Conservation (phyloP, 1,140 invertebrate species). For the Pseudomyrmex sp. region DNA sequence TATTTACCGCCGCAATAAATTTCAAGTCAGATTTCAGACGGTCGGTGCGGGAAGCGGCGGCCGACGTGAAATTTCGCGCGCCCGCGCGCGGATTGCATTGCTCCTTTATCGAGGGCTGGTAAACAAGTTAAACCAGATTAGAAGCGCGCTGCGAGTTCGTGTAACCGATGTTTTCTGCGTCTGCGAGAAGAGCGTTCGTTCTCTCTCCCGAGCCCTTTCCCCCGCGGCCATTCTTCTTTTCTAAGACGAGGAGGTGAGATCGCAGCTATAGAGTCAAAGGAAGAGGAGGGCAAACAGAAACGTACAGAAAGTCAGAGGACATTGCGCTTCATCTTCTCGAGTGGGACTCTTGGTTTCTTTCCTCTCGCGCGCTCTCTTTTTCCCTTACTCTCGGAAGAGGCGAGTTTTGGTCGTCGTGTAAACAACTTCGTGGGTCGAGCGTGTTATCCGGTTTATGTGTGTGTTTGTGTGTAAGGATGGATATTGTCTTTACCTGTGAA, state of each 20-base stretch:
- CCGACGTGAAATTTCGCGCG: conserved; percentile 43
- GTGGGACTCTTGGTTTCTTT: conserved; percentile 81
- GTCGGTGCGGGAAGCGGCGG: conserved; percentile 56
- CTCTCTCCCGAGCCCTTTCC: not conserved
- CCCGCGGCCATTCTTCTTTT: conserved; percentile 48
- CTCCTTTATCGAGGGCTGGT: conserved; percentile 78
- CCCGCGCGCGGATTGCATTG: conserved; percentile 69
- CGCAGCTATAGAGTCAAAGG: conserved; percentile 33
- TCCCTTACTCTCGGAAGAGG: conserved; percentile 63
- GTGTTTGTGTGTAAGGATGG: conserved; percentile 62
- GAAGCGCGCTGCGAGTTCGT: conserved; percentile 62
- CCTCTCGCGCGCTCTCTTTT: conserved; percentile 79
- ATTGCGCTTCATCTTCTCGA: conserved; percentile 82
- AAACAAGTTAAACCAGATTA: conserved; percentile 84
- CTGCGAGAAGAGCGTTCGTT: not conserved
- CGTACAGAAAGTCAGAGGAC: conserved; percentile 67
- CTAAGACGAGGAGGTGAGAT: conserved; percentile 24
- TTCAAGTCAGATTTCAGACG: conserved; percentile 72
- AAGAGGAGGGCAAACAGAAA: conserved; percentile 45
- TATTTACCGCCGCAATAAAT: conserved; percentile 79
- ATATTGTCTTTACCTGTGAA: conserved; percentile 72
- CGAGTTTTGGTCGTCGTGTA: conserved; percentile 79
- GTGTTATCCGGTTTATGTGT: conserved; percentile 72
- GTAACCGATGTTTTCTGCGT: conserved; percentile 59
- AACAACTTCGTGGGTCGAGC: conserved; percentile 74